Conservation (phyloP, 53 echinoderm and acorn worm genomes). For the Antedon mediterranea region DNA sequence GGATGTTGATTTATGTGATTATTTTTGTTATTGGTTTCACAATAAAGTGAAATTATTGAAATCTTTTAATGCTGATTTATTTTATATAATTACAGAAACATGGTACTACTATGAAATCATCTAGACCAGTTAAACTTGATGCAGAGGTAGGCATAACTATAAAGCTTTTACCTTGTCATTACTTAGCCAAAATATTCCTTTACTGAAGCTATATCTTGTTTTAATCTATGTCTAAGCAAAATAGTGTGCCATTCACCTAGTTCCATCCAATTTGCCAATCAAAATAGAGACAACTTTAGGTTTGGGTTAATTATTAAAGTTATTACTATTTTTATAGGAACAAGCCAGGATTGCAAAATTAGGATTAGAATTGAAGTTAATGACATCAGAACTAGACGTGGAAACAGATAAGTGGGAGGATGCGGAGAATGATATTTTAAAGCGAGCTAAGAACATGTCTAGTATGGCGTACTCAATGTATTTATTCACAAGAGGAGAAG, state of each 20-base stretch:
- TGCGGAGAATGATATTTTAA: conserved; percentile 75
- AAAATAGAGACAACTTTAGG: too few species aligned
- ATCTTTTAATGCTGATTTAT: too few species aligned
- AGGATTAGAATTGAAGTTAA: conserved; percentile 84
- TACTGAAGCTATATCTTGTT: too few species aligned
- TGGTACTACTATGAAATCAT: conserved; percentile 72
- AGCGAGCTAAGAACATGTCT: conserved; percentile 90
- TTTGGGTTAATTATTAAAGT: too few species aligned
- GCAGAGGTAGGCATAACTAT: conserved; percentile 64
- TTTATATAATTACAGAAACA: conserved; percentile 94
- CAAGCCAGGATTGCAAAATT: conserved; percentile 79
- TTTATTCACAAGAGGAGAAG: conserved; percentile 85
- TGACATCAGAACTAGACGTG: conserved; percentile 87
- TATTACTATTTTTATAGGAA: conserved; percentile 35
- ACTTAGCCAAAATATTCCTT: too few species aligned
- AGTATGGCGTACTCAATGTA: conserved; percentile 99
- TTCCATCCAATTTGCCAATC: too few species aligned
- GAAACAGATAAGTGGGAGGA: conserved; percentile 92
- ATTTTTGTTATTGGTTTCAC: too few species aligned
- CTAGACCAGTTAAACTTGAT: conserved; percentile 85
- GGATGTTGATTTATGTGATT: too few species aligned
- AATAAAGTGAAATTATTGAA: too few species aligned
- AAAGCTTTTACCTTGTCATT: too few species aligned
- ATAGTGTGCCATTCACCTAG: too few species aligned
- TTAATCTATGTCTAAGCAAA: too few species aligned